Percentiles rank a stretch among this genome's conserved stretches.
These are phyloP conservation scores for Darevskia nairensis DNA, from an alignment of 2,797 vertebrate genomes.

Conservation along the genomic window DNA sequence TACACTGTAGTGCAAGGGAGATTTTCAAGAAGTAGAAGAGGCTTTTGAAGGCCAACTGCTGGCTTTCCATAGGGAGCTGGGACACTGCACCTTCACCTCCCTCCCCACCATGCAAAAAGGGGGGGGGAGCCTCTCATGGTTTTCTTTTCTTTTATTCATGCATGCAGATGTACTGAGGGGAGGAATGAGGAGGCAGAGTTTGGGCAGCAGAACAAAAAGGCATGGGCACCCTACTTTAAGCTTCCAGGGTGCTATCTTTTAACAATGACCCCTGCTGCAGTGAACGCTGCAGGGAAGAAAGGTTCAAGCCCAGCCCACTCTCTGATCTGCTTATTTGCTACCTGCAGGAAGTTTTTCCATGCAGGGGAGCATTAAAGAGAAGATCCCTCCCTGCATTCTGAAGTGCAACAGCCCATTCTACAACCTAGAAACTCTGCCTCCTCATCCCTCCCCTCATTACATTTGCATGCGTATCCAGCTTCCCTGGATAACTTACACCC, in stretches of 20 bases:
- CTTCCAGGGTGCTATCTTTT: not conserved
- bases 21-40: not conserved
- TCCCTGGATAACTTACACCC: no score
- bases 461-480: no score
- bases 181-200: no score
- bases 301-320: no score
- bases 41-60: not conserved
- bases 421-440: not conserved
- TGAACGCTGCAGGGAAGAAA: not conserved
- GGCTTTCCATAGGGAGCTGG: not conserved
- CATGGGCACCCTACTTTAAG: not conserved
- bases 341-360: no score
- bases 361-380: not conserved
- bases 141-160: not conserved
- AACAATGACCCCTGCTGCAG: not conserved
- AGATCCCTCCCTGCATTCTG: not conserved
- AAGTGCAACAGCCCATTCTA: not conserved
- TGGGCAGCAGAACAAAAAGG: not conserved
- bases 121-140: not conserved
- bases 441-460: no score
- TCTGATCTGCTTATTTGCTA: not conserved
- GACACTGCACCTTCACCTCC: not conserved
- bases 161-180: no score
- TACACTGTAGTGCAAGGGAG: not conserved
- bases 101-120: not conserved